Percentiles rank a stretch among this genome's conserved stretches.
phyloP scores from a whole-genome alignment of 2,113 vertebrate genomes.

The Dipodomys merriami region DNA sequence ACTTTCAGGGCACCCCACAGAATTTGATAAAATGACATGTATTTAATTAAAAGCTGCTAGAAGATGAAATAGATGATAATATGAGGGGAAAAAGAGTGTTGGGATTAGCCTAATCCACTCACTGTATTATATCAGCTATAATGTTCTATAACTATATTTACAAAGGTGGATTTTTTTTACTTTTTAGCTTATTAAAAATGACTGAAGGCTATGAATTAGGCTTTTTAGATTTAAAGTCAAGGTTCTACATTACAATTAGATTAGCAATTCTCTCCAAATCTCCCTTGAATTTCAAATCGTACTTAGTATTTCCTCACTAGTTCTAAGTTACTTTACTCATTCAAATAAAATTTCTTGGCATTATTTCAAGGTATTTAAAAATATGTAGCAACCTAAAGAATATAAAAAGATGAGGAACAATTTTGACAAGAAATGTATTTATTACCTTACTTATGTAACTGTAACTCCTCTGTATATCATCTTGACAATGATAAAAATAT shows the following conservation, averaged over 20 bases:
- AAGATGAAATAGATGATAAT: neutral
- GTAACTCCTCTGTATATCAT: too few relatives aligned
- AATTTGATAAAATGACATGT: neutral
- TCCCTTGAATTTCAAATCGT: neutral
- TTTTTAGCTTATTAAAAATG: neutral
- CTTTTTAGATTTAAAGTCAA: neutral
- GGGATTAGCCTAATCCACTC: neutral
- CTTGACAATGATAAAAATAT: too few relatives aligned
- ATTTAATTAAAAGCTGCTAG: neutral
- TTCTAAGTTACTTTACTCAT: neutral
- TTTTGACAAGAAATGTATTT: too few relatives aligned
- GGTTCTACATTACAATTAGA: neutral
- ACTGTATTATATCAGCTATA: neutral
- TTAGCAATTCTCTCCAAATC: neutral
- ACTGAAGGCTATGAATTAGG: neutral
- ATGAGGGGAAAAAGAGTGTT: neutral
- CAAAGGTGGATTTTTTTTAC: neutral
- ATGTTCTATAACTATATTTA: neutral
- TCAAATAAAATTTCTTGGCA: conserved; percentile 10
- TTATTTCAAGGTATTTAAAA: neutral
- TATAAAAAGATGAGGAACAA: neutral
- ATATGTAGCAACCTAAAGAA: neutral
- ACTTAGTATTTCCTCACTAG: neutral
- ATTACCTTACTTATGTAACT: too few relatives aligned
- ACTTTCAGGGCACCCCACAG: neutral